These are phyloP conservation scores for Nothocercus nigrocapillus DNA, from an alignment of 2,113 vertebrate genomes.

Conservation along the genomic window DNA sequence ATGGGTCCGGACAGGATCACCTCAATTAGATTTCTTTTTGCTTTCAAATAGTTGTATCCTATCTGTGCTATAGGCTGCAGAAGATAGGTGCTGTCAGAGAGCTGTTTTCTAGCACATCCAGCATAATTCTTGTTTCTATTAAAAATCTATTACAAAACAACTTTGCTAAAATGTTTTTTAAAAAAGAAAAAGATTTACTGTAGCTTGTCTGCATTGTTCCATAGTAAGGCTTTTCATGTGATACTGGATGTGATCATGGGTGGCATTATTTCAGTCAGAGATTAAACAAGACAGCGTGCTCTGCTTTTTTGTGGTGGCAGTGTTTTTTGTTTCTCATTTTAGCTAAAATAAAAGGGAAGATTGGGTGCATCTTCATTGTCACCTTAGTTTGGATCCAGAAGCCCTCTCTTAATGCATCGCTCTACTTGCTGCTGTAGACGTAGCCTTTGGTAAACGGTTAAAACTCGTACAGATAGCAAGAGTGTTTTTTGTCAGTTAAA, in stretches of 20 bases:
- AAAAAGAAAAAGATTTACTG: background rate
- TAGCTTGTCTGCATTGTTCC: background rate
- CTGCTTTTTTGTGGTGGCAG: fast-evolving
- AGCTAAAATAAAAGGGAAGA: background rate
- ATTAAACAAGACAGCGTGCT: background rate
- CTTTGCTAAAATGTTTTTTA: background rate
- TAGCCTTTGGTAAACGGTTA: background rate
- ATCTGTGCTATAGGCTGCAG: background rate
- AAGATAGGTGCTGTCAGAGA: background rate
- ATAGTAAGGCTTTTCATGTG: background rate
- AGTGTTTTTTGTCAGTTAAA: background rate
- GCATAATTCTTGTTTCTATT: background rate
- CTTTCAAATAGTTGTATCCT: background rate
- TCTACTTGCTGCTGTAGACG: background rate
- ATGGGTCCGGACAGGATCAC: background rate
- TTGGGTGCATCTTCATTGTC: background rate
- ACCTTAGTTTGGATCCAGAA: background rate
- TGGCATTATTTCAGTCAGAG: background rate
- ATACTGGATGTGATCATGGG: background rate
- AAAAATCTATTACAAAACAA: background rate
- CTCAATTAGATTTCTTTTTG: background rate
- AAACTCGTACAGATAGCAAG: background rate
- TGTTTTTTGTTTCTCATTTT: background rate
- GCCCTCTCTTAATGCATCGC: background rate
- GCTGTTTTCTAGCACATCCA: background rate